Base-by-base conservation (phyloP, 1,140 invertebrate genomes). In the Drosophila quadrilineata region DNA sequence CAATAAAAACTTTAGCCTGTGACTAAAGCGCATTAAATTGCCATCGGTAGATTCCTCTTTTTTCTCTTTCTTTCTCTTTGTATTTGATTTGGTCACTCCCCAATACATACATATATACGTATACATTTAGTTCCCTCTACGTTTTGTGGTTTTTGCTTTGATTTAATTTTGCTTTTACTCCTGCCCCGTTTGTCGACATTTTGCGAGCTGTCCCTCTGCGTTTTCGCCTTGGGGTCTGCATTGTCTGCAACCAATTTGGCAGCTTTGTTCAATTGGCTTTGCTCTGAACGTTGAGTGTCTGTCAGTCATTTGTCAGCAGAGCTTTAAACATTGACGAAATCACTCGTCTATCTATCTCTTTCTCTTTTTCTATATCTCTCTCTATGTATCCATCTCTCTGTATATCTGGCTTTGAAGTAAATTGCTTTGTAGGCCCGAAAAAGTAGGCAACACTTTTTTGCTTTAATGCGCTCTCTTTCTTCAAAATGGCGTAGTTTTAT, bases 231-330 rank as follows among this genome's bases (percentile, higher is more conserved):
- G n/a, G n/a, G n/a, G n/a, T 17, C 29, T 35, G 24, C 24, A 40
- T 29, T 59, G 49, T 59, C 48, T 45, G 67, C 43, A 31, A 29
- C 52, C 77, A 82, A 82, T 84, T 84, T 85, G 73, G n/a, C 56
- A 65, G 74, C 77, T 84, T 85, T 85, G 77, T 82, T 69, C 77
- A 80, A 79, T 79, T 82, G 76, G 77, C 75, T 77, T 84, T 71
- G 35, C 49, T 21, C 26, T 16, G 24, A 5, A 28, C 41, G n/a
- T 24, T 45, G 22, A 46, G 54, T 40, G 43, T n/a, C 31, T 58
- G 52, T 36, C 65, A 76, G 62, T 70, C 76, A 73, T 58, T 59
- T 52, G 76, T 66, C 73, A 70, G 73, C 73, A 50, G 64, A 70
- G 45, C 21, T 68, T 50, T 40, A 22, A 29, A 53, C 14, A 22